These are phyloP conservation scores for Coleophora flavipennella DNA, from an alignment of 2,888 invertebrate genomes.

Conservation along the genomic window DNA sequence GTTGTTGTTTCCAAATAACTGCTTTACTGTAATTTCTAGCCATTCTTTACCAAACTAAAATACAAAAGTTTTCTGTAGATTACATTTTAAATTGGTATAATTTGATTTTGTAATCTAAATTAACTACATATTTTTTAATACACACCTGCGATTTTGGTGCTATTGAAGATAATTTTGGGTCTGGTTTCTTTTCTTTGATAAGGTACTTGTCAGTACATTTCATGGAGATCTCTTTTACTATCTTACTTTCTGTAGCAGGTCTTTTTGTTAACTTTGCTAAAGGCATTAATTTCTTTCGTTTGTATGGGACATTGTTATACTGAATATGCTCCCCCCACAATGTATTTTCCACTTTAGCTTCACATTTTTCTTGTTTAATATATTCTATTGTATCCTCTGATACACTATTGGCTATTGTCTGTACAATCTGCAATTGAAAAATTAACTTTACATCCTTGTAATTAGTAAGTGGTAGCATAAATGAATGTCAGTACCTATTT, in stretches of 20 bases:
- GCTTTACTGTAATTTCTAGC: constrained; percentile 62
- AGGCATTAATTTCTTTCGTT: constrained; percentile 42
- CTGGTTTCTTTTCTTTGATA: constrained; percentile 17
- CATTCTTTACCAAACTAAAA: constrained; percentile 71
- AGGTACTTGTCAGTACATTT: constrained; percentile 36
- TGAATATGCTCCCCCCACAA: constrained; percentile 62
- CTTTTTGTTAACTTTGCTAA: constrained; percentile 48
- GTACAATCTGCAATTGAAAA: constrained; percentile 45
- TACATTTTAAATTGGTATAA: neutral
- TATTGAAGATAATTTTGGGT: constrained; percentile 15
- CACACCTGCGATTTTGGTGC: constrained; percentile 16
- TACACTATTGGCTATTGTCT: constrained; percentile 52
- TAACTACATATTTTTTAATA: neutral
- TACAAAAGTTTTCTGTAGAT: neutral
- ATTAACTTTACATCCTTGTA: neutral
- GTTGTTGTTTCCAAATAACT: constrained; percentile 38
- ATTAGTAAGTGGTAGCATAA: too few relatives aligned
- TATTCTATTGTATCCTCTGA: constrained; percentile 60
- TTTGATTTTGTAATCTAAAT: neutral
- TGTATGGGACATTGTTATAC: constrained; percentile 53
- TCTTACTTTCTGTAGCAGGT: constrained; percentile 43
- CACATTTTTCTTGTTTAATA: constrained; percentile 44
- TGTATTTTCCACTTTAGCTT: constrained; percentile 43
- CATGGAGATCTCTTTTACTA: constrained; percentile 66
- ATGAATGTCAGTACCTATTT: too few relatives aligned